Evolutionary conservation across 2,888 invertebrate genomes (phyloP).

Genomic region (Zhuqinia jingwanae): DNA sequence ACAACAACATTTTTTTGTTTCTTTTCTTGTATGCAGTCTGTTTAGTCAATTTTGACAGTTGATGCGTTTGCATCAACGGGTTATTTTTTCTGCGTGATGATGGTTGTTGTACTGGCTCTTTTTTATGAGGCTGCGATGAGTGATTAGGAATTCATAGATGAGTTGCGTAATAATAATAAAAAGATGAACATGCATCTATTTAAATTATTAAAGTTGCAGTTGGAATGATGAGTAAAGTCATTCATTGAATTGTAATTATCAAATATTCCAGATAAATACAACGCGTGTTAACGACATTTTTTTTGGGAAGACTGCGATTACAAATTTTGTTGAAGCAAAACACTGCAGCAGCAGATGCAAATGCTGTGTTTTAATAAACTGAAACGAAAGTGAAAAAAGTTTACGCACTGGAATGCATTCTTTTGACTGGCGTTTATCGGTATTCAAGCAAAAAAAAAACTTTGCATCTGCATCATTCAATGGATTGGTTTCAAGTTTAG

Average conservation of each 20-base stretch:
- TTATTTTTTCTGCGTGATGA: slow-evolving; percentile 41
- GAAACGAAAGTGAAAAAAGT: slow-evolving; percentile 11
- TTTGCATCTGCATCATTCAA: background rate
- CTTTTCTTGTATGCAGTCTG: slow-evolving; percentile 28
- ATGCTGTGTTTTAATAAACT: background rate
- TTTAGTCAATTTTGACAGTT: slow-evolving; percentile 62
- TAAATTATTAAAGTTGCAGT: slow-evolving; percentile 15
- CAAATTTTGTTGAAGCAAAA: too few species aligned
- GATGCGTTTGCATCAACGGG: slow-evolving; percentile 58
- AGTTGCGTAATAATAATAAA: background rate
- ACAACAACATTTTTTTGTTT: too few species aligned
- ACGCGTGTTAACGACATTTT: slow-evolving; percentile 28
- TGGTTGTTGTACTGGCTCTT: slow-evolving; percentile 18
- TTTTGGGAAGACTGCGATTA: background rate
- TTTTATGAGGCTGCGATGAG: slow-evolving; percentile 64
- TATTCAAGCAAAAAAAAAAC: background rate
- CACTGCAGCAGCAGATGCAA: background rate
- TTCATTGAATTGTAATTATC: slow-evolving; percentile 36
- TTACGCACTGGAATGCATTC: too few species aligned
- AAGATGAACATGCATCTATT: background rate
- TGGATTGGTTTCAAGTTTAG: background rate
- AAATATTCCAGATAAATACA: slow-evolving; percentile 19
- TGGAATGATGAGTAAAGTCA: slow-evolving; percentile 37
- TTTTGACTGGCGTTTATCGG: too few species aligned
- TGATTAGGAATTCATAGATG: slow-evolving; percentile 53